Percentiles rank a stretch among this genome's conserved stretches.
These are phyloP conservation scores for Xylocopa sonorina DNA, from an alignment of 1,140 invertebrate species.

Conservation along the genomic window DNA sequence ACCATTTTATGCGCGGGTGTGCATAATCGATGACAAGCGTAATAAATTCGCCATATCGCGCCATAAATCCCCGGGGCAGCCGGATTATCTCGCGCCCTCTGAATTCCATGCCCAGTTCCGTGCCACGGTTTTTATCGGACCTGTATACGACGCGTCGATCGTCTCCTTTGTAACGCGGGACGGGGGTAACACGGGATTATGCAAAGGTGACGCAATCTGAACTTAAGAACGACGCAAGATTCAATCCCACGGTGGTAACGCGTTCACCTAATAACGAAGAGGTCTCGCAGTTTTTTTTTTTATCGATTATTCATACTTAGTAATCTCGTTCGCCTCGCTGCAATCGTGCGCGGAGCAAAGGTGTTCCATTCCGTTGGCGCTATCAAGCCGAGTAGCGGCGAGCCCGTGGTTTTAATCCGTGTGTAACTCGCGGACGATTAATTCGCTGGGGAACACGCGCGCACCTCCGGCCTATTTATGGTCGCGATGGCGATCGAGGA, in stretches of 20 bases:
- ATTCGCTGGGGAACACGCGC: constrained; percentile 39
- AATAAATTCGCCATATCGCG: constrained; percentile 56
- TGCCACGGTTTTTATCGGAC: neutral
- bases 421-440: constrained; percentile 41
- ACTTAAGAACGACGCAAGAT: too few species aligned
- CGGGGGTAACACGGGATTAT: too few species aligned
- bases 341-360: too few species aligned
- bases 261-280: too few species aligned
- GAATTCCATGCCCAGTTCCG: neutral
- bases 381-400: too few species aligned
- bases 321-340: too few species aligned
- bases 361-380: too few species aligned
- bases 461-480: constrained; percentile 51
- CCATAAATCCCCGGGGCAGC: constrained; percentile 37
- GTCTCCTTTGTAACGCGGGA: too few species aligned
- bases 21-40: constrained; percentile 61
- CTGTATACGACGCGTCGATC: neutral
- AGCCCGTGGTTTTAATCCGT: neutral
- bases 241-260: too few species aligned
- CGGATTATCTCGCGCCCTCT: constrained; percentile 25
- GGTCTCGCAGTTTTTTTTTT: neutral
- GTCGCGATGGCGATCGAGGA: constrained; percentile 12
- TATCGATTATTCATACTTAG: neutral
- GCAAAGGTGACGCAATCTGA: too few species aligned
- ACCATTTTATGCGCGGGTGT: constrained; percentile 53